Percentiles rank a stretch among this genome's conserved stretches.
These are phyloP conservation scores for Hybognathus amarus DNA, from an alignment of 2,797 vertebrate genomes.

Conservation along the genomic window DNA sequence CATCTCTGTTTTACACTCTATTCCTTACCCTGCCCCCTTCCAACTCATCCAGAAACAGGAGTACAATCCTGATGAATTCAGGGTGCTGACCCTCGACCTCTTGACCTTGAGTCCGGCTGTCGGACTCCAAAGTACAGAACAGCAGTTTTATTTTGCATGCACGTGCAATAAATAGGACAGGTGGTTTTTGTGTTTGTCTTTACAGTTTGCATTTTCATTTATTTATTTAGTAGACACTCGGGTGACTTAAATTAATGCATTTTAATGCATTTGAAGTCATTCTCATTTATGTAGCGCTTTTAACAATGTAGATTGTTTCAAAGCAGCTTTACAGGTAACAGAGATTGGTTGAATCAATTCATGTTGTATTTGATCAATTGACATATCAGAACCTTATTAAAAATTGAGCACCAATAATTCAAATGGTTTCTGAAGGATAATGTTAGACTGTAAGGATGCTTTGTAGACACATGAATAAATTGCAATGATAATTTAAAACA, in stretches of 20 bases:
- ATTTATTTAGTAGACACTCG: background rate
- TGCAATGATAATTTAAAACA: background rate
- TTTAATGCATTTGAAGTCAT: too few relatives aligned
- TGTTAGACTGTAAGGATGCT: background rate
- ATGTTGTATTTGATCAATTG: background rate
- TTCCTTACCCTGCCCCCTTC: background rate
- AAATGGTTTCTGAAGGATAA: background rate
- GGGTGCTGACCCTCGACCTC: background rate
- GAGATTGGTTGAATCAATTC: background rate
- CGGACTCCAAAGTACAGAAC: background rate
- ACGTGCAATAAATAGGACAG: background rate
- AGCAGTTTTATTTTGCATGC: background rate
- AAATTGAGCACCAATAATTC: background rate
- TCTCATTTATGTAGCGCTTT: too few relatives aligned
- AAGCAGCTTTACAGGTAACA: too few relatives aligned
- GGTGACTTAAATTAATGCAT: background rate
- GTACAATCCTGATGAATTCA: background rate
- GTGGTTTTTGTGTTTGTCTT: background rate
- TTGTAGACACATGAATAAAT: background rate
- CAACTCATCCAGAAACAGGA: conserved; percentile 2
- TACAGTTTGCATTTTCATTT: background rate
- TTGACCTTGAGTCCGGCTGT: background rate
- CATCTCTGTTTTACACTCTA: background rate
- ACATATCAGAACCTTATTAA: background rate
- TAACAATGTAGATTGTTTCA: too few relatives aligned